Evolutionary conservation across 1,140 invertebrate species (phyloP), one percentile per base, ranked within the genome.

Genomic region (Diabrotica undecimpunctata): DNA sequence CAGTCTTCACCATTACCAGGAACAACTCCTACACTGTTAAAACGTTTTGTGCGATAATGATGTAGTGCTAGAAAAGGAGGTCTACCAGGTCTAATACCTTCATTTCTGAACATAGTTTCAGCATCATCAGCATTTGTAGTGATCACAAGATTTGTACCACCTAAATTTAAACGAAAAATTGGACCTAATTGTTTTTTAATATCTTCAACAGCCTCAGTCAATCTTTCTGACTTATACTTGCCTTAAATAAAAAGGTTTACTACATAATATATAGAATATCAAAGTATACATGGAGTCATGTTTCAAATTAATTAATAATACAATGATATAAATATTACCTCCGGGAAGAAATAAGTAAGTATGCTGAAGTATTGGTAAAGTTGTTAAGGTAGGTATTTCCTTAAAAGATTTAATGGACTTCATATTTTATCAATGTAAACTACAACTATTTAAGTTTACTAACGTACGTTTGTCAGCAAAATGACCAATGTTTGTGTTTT

Each of bases 1-100:
- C 79, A 80, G 64, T 78, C 75, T 37, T 75, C 66, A 6, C 78
- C 78, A 70, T 79, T 79, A 11, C 73, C 77, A 14, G 78, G 77
- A 35, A 79, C 74, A 11, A 79, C 69, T 25, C 79, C 79, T n/a
- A 75, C 68, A 58, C 78, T 77, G 12, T 72, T 70, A 62, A 75
- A 79, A 10, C 51, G 69, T 61, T 74, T 73, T 54, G 72, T 54
- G 37, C 78, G 65, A 54, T 75, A 75, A 61, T 78, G 66, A 7
- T 70, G 56, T 6, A 79, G 65, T 10, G 79, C 79, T 6, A 75
- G 73, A 70, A 80, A 79, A 50, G 73, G 37, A 5, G 77, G 78
- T 54, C 79, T 68, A 11, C 65, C 41, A 5, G 79, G 79, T 64
- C 58, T 63, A 46, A 66, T 68, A 7, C 79, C 79, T 66, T 80